Evolutionary conservation across 2,113 vertebrate genomes (phyloP).

Genomic region (Rhipidura dahli): DNA sequence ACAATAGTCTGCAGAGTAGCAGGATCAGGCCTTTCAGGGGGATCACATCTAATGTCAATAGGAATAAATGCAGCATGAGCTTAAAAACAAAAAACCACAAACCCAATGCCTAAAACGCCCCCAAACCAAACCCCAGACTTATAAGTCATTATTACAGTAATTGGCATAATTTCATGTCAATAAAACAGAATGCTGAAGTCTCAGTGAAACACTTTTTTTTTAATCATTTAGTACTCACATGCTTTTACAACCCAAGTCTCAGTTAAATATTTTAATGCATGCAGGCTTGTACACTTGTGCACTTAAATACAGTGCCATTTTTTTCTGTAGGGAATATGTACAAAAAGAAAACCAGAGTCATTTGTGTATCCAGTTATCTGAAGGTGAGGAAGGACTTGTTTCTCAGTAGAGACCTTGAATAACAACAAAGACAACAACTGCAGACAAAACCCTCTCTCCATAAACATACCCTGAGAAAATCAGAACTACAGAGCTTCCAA

Average conservation of each 20-base stretch:
- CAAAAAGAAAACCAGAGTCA: neutral
- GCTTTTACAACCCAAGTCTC: neutral
- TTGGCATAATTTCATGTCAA: fast-evolving
- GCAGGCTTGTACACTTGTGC: neutral
- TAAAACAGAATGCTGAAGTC: neutral
- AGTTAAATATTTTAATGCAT: neutral
- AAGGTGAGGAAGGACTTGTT: neutral
- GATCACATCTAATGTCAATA: neutral
- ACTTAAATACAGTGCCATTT: neutral
- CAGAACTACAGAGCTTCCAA: conserved; percentile 76
- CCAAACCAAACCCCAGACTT: neutral
- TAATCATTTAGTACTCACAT: fast-evolving
- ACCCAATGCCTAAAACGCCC: fast-evolving
- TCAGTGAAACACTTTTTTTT: neutral
- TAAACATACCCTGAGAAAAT: conserved; percentile 74
- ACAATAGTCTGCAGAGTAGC: neutral
- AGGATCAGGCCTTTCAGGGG: neutral
- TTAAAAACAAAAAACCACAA: neutral
- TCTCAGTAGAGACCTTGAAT: neutral
- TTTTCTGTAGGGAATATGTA: neutral
- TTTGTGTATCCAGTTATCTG: neutral
- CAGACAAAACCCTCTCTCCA: neutral
- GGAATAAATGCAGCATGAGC: neutral
- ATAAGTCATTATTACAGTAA: neutral
- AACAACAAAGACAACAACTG: neutral